Evolutionary conservation across 2,797 vertebrate genomes (phyloP).

Genomic region (Eidolon dupreanum): DNA sequence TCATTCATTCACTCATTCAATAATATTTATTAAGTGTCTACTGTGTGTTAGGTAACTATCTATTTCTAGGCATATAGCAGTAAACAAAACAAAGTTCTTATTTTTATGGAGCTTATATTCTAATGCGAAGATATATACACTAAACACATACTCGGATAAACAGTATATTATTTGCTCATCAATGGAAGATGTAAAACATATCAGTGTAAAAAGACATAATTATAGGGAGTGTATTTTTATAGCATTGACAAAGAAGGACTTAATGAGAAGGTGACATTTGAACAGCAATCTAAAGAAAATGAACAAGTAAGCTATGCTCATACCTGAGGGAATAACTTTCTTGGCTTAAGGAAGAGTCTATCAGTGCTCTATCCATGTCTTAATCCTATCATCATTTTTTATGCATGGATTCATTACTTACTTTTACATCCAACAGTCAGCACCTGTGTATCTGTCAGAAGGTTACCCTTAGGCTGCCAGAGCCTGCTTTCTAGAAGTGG

Average conservation of each 20-base stretch:
- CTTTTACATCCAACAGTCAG: not conserved
- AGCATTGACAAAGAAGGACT: not conserved
- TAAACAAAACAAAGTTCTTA: not conserved
- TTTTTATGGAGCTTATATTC: not conserved
- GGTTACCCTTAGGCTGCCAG: not conserved
- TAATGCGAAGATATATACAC: not conserved
- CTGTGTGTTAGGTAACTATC: not conserved
- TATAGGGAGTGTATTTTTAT: not conserved
- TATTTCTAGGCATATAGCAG: not conserved
- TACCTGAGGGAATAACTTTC: not conserved
- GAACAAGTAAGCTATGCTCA: not conserved
- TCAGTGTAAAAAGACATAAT: not conserved
- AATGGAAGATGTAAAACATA: not conserved
- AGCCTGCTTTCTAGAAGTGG: not conserved
- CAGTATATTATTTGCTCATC: not conserved
- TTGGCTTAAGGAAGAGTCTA: not conserved
- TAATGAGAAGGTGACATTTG: not conserved
- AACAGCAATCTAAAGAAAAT: not conserved
- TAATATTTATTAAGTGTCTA: not conserved
- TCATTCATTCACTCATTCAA: not conserved
- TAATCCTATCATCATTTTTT: not conserved
- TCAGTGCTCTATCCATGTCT: not conserved
- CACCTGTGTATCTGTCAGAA: not conserved
- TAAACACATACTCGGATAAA: not conserved
- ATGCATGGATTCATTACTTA: not conserved